Evolutionary conservation across 1,140 invertebrate species (phyloP), one percentile per base, ranked within the genome.

Genomic region (Drosophila nikananu): DNA sequence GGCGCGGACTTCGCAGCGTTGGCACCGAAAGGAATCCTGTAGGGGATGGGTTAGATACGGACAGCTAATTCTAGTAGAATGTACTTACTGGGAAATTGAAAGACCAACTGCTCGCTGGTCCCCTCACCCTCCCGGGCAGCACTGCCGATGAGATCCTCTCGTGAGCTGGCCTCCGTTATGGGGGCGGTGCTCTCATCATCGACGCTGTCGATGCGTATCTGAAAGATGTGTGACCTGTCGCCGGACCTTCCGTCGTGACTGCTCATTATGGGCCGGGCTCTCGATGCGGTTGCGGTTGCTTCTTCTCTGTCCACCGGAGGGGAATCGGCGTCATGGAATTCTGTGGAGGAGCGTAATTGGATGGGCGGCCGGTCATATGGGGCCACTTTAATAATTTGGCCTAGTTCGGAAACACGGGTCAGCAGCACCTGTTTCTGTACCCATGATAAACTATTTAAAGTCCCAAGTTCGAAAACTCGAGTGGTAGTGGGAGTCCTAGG

Each of bases 21-120:
- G 91, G 91, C 64, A 92, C 91, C 25, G 91, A 92, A 19, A 92
- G 79, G 49, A 92, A 92, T 81, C 91, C 91, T 92, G 27, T 2
- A 4, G 12, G 5, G 17, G 10, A 2, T 32, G 10, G 12, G 0
- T 52, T n/a, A 51, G 5, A 0, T 27, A 12, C 7, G n/a, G 5
- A 52, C 12, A 49, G 4, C 21, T 17, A 9, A 17, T 25, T 21
- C 13, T 8, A 25, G 15, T 6, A 0, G 9, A 0, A 30, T 12
- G 2, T 23, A 77, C 80, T 70, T 54, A 92, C 90, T 76, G 70
- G 91, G 83, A 83, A 92, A 91, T 27, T 92, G 86, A 86, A 90
- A 90, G 9, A 70, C 65, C 0, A 66, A 42, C 44, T 75, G 76
- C 21, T 77, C 77, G 25, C 66, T 59, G 15, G 44, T 19, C 12